Base-by-base conservation (phyloP, 2,113 vertebrate genomes). In the Antechinus flavipes region DNA sequence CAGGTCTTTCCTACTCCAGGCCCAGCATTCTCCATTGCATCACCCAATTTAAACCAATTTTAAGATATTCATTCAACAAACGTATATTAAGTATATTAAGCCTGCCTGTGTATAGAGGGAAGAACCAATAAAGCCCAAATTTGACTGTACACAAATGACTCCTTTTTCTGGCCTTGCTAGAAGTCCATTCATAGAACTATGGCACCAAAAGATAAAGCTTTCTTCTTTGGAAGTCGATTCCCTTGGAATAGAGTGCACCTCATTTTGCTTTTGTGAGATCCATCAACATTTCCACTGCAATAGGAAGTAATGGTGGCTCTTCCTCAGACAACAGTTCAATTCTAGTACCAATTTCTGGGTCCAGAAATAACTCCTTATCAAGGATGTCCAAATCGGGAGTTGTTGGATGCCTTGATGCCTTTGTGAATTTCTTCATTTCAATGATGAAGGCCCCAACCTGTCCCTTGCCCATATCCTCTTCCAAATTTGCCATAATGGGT, bases 371-470 rank as follows among this genome's bases (percentile, higher is more conserved):
- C 24, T 95, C 91, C 53, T 4, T 53, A 11, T 11, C 47, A 54
- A 92, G 8, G 53, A 47, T 3, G 5, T 12, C 42, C 76, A 30
- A 5, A 76, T 76, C 22, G 8, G 42, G 1, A 47, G 16, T 61
- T 95, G 96, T 49, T 9, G 55, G 46, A 24, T 90, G 54, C 2
- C 30, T 92, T 54, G 46, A 46, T 96, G 93, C 94, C 61, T 96
- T 76, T 89, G 53, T 42, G 90, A 27, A 93, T 93, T 94, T 94
- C n/a, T n/a, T 91, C 55, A 96, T 11, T 68, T 3, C 58, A 68
- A 1, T 35, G 58, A 68, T 3, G 12, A 68, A 58, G 56, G 26
- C 9, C 26, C 26, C 56, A 27, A 58, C 26, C 56, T 58, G 9
- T 58, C 26, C 56, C 26, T 58, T 58, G 56, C 30, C 56, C 26